phyloP scores from a whole-genome alignment of 2,113 vertebrate species.

The Pteruthius melanotis region DNA sequence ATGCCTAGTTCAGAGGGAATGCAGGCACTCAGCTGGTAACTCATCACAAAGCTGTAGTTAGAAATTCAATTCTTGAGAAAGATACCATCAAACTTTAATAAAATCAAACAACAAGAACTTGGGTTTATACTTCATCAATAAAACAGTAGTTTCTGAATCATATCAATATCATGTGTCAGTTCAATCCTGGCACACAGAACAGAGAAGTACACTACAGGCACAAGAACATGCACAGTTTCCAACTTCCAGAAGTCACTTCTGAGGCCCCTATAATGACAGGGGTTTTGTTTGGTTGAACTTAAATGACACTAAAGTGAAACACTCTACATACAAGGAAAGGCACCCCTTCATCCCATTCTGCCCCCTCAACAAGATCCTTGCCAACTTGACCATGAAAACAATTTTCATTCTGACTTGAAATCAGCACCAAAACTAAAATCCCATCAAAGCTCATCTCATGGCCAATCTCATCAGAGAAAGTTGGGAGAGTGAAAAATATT shows the following conservation, averaged over 20 bases:
- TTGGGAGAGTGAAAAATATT: not conserved
- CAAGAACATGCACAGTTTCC: not conserved
- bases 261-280: not conserved
- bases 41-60: not conserved
- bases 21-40: not conserved
- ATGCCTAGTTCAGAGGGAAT: not conserved
- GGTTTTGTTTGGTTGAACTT: not conserved
- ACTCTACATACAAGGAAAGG: not conserved
- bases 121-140: not conserved
- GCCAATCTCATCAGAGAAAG: not conserved
- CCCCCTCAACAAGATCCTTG: not conserved
- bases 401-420: not conserved
- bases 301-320: not conserved
- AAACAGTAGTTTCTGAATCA: not conserved
- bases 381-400: not conserved
- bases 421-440: not conserved
- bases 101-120: not conserved
- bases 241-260: not conserved
- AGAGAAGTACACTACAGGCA: not conserved
- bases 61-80: not conserved
- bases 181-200: not conserved
- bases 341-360: not conserved
- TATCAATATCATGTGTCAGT: not conserved
- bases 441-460: not conserved
- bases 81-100: not conserved